Evolutionary conservation across 2,113 vertebrate species (phyloP).

Genomic region (Megaceryle torquata): DNA sequence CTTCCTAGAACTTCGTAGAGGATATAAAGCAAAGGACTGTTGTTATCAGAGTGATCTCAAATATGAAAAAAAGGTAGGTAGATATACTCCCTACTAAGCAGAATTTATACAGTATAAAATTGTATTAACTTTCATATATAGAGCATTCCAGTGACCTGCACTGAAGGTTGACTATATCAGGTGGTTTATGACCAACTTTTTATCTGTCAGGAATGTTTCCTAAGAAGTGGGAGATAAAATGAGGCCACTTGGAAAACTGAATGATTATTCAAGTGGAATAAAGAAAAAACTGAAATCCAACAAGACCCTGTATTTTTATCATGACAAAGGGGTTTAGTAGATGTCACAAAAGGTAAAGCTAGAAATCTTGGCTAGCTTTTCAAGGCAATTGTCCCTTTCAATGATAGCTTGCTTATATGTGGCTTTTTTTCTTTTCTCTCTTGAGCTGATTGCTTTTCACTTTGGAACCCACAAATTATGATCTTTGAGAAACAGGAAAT

Average conservation of each 20-base stretch:
- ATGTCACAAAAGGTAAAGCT: background rate
- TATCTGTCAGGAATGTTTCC: background rate
- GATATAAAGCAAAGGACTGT: background rate
- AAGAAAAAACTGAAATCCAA: background rate
- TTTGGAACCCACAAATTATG: background rate
- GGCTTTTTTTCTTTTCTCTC: background rate
- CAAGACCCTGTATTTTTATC: background rate
- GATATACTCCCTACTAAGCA: background rate
- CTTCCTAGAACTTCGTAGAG: background rate
- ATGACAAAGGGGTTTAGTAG: background rate
- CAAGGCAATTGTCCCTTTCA: background rate
- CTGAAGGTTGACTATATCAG: background rate
- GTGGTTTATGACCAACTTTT: background rate
- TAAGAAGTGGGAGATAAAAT: background rate
- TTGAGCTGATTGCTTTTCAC: background rate
- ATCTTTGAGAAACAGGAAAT: background rate
- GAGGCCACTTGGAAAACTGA: background rate
- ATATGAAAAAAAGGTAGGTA: background rate
- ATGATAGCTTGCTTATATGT: fast-evolving
- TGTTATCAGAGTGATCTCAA: background rate
- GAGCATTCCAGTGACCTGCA: background rate
- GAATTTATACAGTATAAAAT: background rate
- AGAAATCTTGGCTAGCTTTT: background rate
- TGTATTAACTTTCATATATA: background rate
- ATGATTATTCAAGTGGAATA: background rate